Evolutionary conservation across 2,888 invertebrate species (phyloP).

Genomic region (Himalopsyche anomala): DNA sequence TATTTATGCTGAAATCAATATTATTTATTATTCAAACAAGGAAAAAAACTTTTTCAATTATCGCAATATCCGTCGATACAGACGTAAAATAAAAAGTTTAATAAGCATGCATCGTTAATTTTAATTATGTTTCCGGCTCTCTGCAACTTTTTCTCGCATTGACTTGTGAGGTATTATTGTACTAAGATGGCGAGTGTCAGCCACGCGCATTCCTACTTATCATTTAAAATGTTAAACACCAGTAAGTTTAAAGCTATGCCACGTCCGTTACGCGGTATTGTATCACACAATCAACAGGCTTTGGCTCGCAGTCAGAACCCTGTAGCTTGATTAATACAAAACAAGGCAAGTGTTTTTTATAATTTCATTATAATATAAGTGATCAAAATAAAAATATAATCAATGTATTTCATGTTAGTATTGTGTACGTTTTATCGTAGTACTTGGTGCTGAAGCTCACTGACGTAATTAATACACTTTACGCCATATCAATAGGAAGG

Average conservation of each 20-base stretch:
- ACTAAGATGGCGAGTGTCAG: conserved; percentile 37
- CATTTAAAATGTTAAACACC: conserved; percentile 61
- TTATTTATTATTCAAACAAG: too few species aligned
- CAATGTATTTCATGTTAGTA: too few species aligned
- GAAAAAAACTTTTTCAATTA: conserved; percentile 7
- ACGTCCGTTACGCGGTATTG: conserved; percentile 63
- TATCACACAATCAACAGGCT: conserved; percentile 58
- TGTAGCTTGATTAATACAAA: background rate
- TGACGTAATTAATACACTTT: too few species aligned
- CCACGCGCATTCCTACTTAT: conserved; percentile 61
- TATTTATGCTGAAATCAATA: too few species aligned
- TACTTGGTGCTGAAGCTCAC: too few species aligned
- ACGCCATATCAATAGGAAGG: too few species aligned
- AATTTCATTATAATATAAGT: too few species aligned
- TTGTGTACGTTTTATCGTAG: too few species aligned
- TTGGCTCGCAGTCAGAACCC: conserved; percentile 41
- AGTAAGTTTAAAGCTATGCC: conserved; percentile 56
- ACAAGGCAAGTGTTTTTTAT: too few species aligned
- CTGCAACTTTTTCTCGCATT: conserved; percentile 6
- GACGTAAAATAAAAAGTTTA: background rate
- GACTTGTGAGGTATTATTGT: conserved; percentile 32
- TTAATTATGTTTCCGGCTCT: conserved; percentile 28
- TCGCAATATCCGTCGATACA: conserved; percentile 6
- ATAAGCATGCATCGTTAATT: conserved; percentile 40
- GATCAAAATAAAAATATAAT: too few species aligned